Conservation (phyloP, 2,113 vertebrate species). For the Equus przewalskii region DNA sequence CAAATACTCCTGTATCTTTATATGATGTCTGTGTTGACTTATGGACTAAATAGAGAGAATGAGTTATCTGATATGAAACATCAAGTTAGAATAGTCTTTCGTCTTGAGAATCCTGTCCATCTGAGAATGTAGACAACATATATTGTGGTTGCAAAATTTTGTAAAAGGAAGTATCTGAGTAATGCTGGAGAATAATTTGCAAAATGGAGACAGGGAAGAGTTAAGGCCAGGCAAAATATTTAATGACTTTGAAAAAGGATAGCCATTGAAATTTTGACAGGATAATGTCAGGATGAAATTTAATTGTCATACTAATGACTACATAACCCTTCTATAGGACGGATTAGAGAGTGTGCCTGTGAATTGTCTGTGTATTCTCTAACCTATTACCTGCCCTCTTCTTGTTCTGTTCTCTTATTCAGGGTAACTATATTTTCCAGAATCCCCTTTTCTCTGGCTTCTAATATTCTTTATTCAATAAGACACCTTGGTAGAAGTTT, state of each 20-base stretch:
- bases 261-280: neutral
- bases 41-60: neutral
- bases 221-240: neutral
- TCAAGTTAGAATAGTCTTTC: neutral
- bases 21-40: neutral
- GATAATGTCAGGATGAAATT: neutral
- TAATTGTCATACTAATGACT: neutral
- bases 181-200: neutral
- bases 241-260: conserved; percentile 10
- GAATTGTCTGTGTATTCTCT: neutral
- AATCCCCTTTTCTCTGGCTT: neutral
- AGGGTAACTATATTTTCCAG: neutral
- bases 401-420: neutral
- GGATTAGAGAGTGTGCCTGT: neutral
- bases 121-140: neutral
- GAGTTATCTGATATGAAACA: neutral
- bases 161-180: neutral
- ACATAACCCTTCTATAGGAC: neutral
- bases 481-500: neutral
- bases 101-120: neutral
- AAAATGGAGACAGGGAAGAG: neutral
- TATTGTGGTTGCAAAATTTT: neutral
- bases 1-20: neutral
- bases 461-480: neutral
- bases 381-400: neutral